Evolutionary conservation across 2,888 invertebrate species (phyloP), one percentile per base, ranked within the genome.

Genomic region (Drosophila borborema): DNA sequence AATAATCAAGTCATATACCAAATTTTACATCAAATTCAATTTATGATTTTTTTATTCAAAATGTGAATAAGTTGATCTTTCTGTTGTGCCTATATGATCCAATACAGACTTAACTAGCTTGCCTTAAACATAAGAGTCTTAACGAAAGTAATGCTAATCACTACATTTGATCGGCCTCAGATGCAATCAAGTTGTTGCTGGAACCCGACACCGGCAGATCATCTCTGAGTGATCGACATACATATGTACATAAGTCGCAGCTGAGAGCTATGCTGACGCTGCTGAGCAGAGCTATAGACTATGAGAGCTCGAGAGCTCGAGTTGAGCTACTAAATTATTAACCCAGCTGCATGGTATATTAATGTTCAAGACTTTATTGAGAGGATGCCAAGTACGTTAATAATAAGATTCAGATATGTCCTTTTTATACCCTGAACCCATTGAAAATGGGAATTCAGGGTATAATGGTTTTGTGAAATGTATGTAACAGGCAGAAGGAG

Each of bases 41-140:
- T 53, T 53, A 58, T 64, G 53, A 64, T 64, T 61, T 40, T 3
- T 7, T 49, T 16, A 3, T 16, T 2, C 9, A 68, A 68, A 4
- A 20, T 46, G n/a, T 9, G 2, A 1, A 16, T 7, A 40, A 62
- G 31, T 16, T 53, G 38, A 31, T 40, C 36, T 12, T 3, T 28
- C 8, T 9, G 16, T 48, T 6, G n/a, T 7, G n/a, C n/a, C 2
- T 48, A 3, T n/a, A 9, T 28, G 16, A 14, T 16, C 8, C 4
- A 9, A n/a, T 28, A 28, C 4, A 16, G 3, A 28, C n/a, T 16
- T 23, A 28, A 38, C 6, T 34, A 28, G 7, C 28, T 28, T 28
- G 5, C 5, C 28, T 28, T 28, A 28, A 28, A 6, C 3, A 4
- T 28, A 4, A 28, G 28, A 28, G 5, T 28, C 28, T 28, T 28